These are phyloP conservation scores for Ditylenchus dipsaci DNA, from an alignment of 1,140 invertebrate genomes.

Conservation along the genomic window DNA sequence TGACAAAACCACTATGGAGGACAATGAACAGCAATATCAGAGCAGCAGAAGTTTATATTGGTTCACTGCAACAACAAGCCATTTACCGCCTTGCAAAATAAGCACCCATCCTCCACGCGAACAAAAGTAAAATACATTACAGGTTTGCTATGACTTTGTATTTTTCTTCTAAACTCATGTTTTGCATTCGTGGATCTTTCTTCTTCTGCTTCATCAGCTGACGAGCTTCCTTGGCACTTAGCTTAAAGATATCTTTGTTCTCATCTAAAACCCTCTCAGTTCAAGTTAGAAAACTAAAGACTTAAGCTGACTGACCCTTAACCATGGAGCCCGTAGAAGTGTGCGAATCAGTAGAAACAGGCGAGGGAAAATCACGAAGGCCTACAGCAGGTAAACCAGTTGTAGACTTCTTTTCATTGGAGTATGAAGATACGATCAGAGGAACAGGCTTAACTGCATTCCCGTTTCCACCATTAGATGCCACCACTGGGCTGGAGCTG, in stretches of 20 bases:
- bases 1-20: too few species aligned
- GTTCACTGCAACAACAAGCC: too few species aligned
- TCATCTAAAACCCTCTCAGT: slow-evolving; percentile 24
- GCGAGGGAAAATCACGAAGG: neutral
- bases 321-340: neutral
- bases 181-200: neutral
- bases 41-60: too few species aligned
- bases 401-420: neutral
- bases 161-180: slow-evolving; percentile 2
- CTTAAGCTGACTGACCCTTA: neutral
- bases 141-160: slow-evolving; percentile 2
- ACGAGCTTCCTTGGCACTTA: slow-evolving; percentile 52
- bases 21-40: too few species aligned
- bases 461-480: neutral
- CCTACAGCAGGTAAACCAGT: too few species aligned
- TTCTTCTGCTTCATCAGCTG: neutral
- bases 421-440: neutral
- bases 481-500: neutral
- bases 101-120: neutral
- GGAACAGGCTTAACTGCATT: neutral
- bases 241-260: slow-evolving; percentile 34
- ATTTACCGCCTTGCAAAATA: too few species aligned
- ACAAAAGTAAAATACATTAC: neutral
- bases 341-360: neutral
- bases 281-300: too few species aligned